Evolutionary conservation across 1,140 invertebrate genomes (phyloP).

Genomic region (Drosophila sp.): DNA sequence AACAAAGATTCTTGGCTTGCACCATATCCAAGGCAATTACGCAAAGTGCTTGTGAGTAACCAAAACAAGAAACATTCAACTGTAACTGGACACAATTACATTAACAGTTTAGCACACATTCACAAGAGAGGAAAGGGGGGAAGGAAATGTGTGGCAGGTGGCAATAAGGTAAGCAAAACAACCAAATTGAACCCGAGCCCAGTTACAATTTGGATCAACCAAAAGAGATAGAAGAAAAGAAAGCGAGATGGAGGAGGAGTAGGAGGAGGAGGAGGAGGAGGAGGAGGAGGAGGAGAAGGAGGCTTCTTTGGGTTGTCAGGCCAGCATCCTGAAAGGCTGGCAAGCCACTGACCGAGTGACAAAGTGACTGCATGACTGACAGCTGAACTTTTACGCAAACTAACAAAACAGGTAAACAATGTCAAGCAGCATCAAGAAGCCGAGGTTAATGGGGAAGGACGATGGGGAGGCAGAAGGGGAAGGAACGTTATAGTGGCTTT

Average conservation of each 20-base stretch:
- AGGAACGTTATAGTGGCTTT: slow-evolving; percentile 44
- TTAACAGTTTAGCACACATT: slow-evolving; percentile 69
- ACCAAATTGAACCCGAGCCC: slow-evolving; percentile 62
- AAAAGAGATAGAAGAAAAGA: background rate
- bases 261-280: background rate
- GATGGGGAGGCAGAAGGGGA: slow-evolving; percentile 9
- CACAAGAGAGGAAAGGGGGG: background rate
- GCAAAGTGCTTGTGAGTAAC: slow-evolving; percentile 72
- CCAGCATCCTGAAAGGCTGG: slow-evolving; percentile 1
- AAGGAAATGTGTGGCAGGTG: background rate
- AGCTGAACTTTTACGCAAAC: slow-evolving; percentile 51
- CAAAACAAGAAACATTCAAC: slow-evolving; percentile 46
- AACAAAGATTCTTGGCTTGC: slow-evolving; percentile 71
- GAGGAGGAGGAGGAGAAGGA: background rate
- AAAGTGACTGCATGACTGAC: slow-evolving; percentile 64
- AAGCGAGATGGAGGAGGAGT: background rate
- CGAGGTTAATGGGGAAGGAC: background rate
- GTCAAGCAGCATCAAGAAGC: slow-evolving; percentile 35
- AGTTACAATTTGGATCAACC: slow-evolving; percentile 3
- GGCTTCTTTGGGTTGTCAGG: slow-evolving; percentile 9
- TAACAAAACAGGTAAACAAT: slow-evolving; percentile 53
- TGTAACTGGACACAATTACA: slow-evolving; percentile 73
- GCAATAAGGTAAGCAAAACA: slow-evolving; percentile 64
- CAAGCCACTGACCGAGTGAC: slow-evolving; percentile 34
- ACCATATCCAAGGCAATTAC: slow-evolving; percentile 69